Base-by-base conservation (phyloP, 2,888 invertebrate species). In the Diogma glabrata region DNA sequence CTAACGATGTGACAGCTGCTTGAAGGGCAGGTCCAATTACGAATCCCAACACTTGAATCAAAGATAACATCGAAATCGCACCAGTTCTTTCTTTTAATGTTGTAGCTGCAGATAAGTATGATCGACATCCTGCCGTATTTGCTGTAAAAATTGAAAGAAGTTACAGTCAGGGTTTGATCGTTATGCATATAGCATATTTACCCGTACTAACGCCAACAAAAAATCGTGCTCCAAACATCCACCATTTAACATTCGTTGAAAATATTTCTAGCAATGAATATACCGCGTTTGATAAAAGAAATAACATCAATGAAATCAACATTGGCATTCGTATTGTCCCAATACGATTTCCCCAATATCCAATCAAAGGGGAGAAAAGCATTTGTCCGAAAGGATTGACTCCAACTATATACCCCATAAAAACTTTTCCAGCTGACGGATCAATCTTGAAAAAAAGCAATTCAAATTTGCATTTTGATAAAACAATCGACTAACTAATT, bases 341-440 rank as follows among this genome's bases (percentile, higher is more conserved):
- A 22, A 82, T 69, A 63, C 77, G 81, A 67, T 89, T 89, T 49
- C 85, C 83, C 87, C 89, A 88, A 79, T 82, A 82, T 40, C 90
- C 90, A 57, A 88, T 76, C 56, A 89, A 67, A 3, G 90, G 90
- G 17, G 89, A 89, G 66, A 87, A 87, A 53, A 89, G 63, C 79
- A 90, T 83, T 75, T 91, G 90, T 1, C 85, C 90, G 54, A 90
- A 74, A 12, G 91, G 90, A 73, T 89, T 88, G 20, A 88, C 87
- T 28, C 87, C 90, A 49, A 90, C 87, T 48, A 88, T 81, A 59
- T 82, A 76, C 5, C 90, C 89, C 77, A 89, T 81, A 62, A 85
- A 83, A 69, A 85, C 87, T 67, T 89, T 89, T 57, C 82, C 82
- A 6, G 87, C 82, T 23, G 75, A 76, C 50, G 82, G 81, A 69